A percentile compares a stretch with the other conserved stretches of the same genome.
phyloP scores from a whole-genome alignment of 2,113 vertebrate genomes.

The Protomyctophum bolini region DNA sequence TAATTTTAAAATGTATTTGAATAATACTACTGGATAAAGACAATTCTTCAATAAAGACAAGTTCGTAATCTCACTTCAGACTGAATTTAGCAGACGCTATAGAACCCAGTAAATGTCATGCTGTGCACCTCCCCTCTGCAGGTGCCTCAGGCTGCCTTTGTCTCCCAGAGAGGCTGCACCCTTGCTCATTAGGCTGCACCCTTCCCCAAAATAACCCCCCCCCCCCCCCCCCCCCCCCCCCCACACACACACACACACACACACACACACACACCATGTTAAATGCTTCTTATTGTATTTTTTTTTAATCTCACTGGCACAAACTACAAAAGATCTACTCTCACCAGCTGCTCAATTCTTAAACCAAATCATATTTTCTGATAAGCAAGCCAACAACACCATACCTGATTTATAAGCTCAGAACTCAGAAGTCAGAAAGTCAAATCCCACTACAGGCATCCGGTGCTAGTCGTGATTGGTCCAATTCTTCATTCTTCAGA shows the following conservation, averaged over 20 bases:
- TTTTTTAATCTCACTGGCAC: background rate
- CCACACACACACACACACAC: too few species aligned
- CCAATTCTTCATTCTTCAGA: conserved; percentile 26
- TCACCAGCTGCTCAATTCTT: conserved; percentile 10
- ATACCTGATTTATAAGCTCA: conserved; percentile 42
- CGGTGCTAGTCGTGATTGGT: conserved; percentile 9
- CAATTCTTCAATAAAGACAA: too few species aligned
- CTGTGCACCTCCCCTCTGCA: background rate
- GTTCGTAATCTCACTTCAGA: background rate
- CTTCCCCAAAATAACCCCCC: conserved; percentile 39
- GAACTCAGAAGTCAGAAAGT: conserved; percentile 31
- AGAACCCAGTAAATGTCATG: conserved; percentile 1
- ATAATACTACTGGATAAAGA: too few species aligned
- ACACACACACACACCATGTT: too few species aligned
- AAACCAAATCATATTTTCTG: background rate
- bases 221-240: too few species aligned
- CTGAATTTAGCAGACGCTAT: background rate
- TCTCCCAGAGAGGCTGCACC: conserved; percentile 38
- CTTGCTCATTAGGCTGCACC: conserved; percentile 31
- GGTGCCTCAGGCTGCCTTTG: conserved; percentile 19
- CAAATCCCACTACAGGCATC: conserved; percentile 5
- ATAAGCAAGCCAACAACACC: conserved; percentile 5
- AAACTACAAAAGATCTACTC: background rate
- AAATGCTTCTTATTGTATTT: too few species aligned
- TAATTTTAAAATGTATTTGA: too few species aligned